phyloP scores from a whole-genome alignment of 2,113 vertebrate species.

The Mustela lutreola region DNA sequence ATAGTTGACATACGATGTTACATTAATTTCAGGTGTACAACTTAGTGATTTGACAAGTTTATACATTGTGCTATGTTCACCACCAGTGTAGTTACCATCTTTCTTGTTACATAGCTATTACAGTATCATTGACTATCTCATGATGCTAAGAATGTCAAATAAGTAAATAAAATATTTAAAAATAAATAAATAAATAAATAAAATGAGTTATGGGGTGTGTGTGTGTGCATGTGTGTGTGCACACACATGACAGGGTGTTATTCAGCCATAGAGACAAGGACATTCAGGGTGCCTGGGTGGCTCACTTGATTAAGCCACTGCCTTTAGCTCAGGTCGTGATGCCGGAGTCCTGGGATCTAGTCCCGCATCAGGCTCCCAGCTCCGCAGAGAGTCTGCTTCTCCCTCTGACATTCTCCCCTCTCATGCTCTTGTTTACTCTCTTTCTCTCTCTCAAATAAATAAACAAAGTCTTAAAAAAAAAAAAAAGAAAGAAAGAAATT shows the following conservation, averaged over 20 bases:
- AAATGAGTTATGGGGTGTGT: not conserved
- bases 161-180: not conserved
- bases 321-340: no score
- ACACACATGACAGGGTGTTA: not conserved
- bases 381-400: no score
- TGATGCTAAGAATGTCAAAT: not conserved
- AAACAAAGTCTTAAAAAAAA: no score
- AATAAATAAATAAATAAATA: not conserved
- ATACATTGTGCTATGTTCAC: not conserved
- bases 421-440: no score
- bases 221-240: accelerated
- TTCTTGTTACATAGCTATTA: not conserved
- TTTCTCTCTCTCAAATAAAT: no score
- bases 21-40: not conserved
- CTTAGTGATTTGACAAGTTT: not conserved
- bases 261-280: not conserved
- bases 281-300: not conserved
- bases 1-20: not conserved
- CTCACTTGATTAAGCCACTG: no score
- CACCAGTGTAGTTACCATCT: not conserved
- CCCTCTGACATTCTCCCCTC: no score
- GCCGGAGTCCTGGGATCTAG: no score
- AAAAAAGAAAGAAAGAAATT: not conserved
- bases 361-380: no score
- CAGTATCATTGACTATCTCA: not conserved